Evolutionary conservation across 1,140 invertebrate genomes (phyloP), one percentile per base, ranked within the genome.

Genomic region (Drosophila bipectinata): DNA sequence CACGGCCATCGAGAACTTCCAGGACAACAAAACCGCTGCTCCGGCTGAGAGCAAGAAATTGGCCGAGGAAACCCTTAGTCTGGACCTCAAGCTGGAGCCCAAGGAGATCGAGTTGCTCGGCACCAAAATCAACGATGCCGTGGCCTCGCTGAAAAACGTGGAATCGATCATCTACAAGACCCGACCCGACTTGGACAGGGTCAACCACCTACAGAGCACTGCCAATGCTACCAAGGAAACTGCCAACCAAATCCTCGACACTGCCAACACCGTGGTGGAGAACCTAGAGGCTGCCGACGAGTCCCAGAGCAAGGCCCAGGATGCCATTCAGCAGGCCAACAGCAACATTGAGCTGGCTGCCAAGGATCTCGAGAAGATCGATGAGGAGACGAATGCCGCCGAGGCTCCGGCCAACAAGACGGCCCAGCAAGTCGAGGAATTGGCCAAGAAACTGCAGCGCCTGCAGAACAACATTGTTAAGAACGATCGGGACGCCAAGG

Each of bases 141-240:
- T 99, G 5, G 94, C 95, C 3, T 96, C 96, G 7, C 92, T 99
- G 4, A 98, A 96, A 30, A 95, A 99, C 90, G 98, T 98, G 60
- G 97, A 99, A 79, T 93, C 94, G 63, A 99, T 99, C 79, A 95
- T 99, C 39, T 93, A 93, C 21, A 98, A 96, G 49, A 99, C 98
- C 0, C 94, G 94, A 53, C 94, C 94, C 30, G 96, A 98, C 92
- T 92, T 98, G 48, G 92, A 93, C 24, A 92, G 93, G 72, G 98
- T 98, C 0, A 94, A 96, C 76, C 79, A 93, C 5, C 92, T 99
- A 0, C 97, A 98, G 88, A 92, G 93, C 56, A 93, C 94, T 74
- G 97, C 98, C 1, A 96, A 97, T 72, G 84, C 91, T 21, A 95
- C 96, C 1, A 98, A 96, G 94, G 83, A 79, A n/a, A 91, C 83